phyloP scores from a whole-genome alignment of 1,140 invertebrate genomes.

The Drosophila equinoxialis region DNA sequence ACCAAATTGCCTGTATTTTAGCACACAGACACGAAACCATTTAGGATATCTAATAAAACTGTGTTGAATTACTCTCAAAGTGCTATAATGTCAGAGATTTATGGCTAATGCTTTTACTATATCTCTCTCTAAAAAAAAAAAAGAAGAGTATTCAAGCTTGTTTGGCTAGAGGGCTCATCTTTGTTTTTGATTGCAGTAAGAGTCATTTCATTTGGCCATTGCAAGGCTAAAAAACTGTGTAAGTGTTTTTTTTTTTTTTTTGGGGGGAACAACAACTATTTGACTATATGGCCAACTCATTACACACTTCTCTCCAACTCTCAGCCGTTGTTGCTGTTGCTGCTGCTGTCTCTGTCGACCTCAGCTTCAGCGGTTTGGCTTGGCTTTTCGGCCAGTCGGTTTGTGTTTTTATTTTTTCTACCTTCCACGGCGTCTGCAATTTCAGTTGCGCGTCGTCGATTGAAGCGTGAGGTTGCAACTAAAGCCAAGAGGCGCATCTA shows the following conservation, averaged over 20 bases:
- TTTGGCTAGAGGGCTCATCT: not conserved
- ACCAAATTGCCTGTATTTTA: no score
- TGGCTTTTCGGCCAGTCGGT: constrained; percentile 7
- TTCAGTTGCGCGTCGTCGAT: constrained; percentile 74
- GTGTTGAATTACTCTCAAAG: constrained; percentile 2
- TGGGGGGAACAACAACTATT: not conserved
- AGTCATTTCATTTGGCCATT: constrained; percentile 9
- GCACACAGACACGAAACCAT: not conserved
- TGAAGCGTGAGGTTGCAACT: constrained; percentile 66
- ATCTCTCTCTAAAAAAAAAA: not conserved
- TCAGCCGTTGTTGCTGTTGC: not conserved
- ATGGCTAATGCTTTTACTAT: constrained; percentile 1
- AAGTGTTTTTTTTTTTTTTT: not conserved
- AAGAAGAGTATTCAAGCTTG: no score
- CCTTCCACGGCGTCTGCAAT: constrained; percentile 72
- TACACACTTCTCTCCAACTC: constrained; percentile 17
- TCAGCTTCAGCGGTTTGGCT: constrained; percentile 23
- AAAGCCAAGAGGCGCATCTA: constrained; percentile 34
- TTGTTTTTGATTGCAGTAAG: not conserved
- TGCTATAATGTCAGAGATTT: constrained; percentile 4
- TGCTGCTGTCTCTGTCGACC: constrained; percentile 32
- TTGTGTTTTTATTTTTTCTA: constrained; percentile 32
- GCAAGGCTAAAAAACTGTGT: constrained; percentile 10
- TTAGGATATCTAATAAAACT: constrained; percentile 15
- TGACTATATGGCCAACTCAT: constrained; percentile 19